Conservation (phyloP, 2,888 invertebrate species). For the Fissipunctia ypsillon region DNA sequence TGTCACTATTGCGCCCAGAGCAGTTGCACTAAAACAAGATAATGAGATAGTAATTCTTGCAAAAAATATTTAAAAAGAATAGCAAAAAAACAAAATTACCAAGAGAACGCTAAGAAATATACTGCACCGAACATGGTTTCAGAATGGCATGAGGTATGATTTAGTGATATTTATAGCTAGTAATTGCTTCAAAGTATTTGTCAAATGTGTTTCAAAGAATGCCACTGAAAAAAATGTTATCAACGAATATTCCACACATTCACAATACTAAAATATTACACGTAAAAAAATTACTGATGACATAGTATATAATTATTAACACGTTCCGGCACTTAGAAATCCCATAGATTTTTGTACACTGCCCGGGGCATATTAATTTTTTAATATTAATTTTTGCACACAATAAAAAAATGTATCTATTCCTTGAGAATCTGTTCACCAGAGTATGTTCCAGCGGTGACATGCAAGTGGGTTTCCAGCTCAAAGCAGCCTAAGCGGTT, state of each 20-base stretch:
- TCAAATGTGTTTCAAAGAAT: not conserved
- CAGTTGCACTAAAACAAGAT: constrained; percentile 59
- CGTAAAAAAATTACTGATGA: not conserved
- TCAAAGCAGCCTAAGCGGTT: not conserved
- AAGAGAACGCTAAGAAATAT: constrained; percentile 5
- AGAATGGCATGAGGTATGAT: not conserved
- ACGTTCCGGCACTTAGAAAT: not conserved
- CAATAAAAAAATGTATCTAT: not conserved
- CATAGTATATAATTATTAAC: not conserved
- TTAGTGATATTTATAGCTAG: not conserved
- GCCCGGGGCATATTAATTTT: too few species aligned
- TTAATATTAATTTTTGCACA: not conserved
- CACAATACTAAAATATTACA: constrained; percentile 5
- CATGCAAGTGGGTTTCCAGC: not conserved
- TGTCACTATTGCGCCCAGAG: constrained; percentile 64
- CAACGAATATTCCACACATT: constrained; percentile 10
- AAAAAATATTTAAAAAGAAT: not conserved
- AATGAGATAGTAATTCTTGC: too few species aligned
- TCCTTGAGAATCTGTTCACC: not conserved
- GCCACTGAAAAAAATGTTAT: not conserved
- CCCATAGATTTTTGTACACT: not conserved
- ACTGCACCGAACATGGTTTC: constrained; percentile 29
- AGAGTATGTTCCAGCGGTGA: not conserved
- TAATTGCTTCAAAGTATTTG: not conserved
- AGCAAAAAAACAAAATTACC: constrained; percentile 9